phyloP scores from a whole-genome alignment of 2,113 vertebrate genomes.

The Microcebus ravelobensis region DNA sequence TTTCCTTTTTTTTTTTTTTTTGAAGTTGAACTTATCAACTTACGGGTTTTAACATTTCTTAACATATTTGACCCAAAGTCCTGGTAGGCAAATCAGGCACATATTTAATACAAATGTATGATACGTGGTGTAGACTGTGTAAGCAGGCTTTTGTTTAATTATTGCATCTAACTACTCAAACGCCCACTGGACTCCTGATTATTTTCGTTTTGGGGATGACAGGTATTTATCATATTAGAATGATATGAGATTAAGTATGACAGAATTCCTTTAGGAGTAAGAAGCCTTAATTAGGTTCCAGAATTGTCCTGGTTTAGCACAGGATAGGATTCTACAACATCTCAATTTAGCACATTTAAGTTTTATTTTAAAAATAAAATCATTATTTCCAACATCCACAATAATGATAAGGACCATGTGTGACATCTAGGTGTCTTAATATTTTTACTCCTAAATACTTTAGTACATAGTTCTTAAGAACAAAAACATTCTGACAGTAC shows the following conservation, averaged over 20 bases:
- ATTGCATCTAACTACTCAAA: slow-evolving; percentile 8
- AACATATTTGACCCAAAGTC: neutral
- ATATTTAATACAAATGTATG: slow-evolving; percentile 10
- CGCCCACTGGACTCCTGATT: slow-evolving; percentile 6
- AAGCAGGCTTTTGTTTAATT: slow-evolving; percentile 11
- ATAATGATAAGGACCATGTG: neutral
- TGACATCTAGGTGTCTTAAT: slow-evolving; percentile 34
- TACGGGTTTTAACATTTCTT: slow-evolving; percentile 35
- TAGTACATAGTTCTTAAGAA: neutral
- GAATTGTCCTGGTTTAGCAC: slow-evolving; percentile 35
- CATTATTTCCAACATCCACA: slow-evolving; percentile 5
- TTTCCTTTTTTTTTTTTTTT: neutral
- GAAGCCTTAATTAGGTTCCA: slow-evolving; percentile 50
- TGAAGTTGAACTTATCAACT: slow-evolving; percentile 23
- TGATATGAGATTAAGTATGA: neutral
- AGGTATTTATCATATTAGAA: slow-evolving; percentile 51
- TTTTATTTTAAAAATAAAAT: slow-evolving; percentile 54
- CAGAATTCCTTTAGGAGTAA: slow-evolving; percentile 41
- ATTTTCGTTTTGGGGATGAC: neutral
- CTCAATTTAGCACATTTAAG: slow-evolving; percentile 45
- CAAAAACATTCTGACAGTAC: neutral
- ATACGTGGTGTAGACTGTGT: neutral
- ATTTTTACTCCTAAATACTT: slow-evolving; percentile 6
- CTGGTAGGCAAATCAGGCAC: neutral
- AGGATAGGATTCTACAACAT: neutral